Percentiles rank a stretch among this genome's conserved stretches.
Conservation (phyloP, 2,797 vertebrate genomes). For the Ispidina picta region DNA sequence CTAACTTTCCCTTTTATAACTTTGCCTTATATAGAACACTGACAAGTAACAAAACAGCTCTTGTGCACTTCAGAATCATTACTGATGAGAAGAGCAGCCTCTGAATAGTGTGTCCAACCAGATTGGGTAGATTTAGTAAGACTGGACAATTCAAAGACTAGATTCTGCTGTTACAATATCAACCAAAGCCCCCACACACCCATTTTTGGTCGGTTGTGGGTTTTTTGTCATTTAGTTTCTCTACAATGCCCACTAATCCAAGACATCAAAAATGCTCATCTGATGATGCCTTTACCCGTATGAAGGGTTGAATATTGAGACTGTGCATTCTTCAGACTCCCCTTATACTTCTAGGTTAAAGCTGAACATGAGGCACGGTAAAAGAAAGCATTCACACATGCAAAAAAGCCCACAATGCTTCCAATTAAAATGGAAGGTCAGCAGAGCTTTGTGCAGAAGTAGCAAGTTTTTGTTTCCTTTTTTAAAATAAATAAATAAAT, state of each 20-base stretch:
- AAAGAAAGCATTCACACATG: neutral
- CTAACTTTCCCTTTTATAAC: neutral
- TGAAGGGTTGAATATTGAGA: neutral
- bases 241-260: neutral
- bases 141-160: neutral
- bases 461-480: neutral
- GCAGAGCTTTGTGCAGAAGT: neutral
- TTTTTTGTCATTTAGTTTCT: neutral
- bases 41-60: neutral
- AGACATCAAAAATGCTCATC: neutral
- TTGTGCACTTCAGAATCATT: neutral
- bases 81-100: neutral
- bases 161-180: neutral
- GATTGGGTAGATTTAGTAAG: too few relatives aligned
- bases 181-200: neutral
- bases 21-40: accelerated
- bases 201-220: neutral
- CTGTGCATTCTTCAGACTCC: neutral
- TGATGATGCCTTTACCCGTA: neutral
- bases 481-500: neutral
- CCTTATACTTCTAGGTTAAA: neutral
- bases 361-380: neutral
- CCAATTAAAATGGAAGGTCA: neutral
- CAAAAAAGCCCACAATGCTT: neutral
- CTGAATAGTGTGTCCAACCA: neutral